phyloP scores from a whole-genome alignment of 2,888 invertebrate species.

The Hipparchia semele region DNA sequence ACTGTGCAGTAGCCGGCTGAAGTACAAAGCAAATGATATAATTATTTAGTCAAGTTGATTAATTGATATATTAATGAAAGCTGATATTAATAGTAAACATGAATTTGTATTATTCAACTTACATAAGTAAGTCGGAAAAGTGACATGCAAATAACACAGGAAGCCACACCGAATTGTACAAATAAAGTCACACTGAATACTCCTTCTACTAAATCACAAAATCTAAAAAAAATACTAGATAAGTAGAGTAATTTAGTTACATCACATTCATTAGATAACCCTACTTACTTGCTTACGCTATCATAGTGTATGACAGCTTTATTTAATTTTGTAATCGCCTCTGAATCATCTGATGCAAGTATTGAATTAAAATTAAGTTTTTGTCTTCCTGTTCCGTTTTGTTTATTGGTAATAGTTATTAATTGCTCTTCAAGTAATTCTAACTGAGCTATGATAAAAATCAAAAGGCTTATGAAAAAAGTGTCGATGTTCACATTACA shows the following conservation, averaged over 20 bases:
- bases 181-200: slow-evolving; percentile 59
- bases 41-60: too few species aligned
- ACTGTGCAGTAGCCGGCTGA: slow-evolving; percentile 57
- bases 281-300: slow-evolving; percentile 57
- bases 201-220: slow-evolving; percentile 55
- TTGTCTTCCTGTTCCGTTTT: background rate
- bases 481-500: slow-evolving; percentile 59
- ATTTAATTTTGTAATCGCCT: slow-evolving; percentile 47
- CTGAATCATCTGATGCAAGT: slow-evolving; percentile 34
- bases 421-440: slow-evolving; percentile 60
- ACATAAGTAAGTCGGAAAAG: slow-evolving; percentile 67
- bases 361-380: background rate
- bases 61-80: background rate
- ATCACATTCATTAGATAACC: background rate
- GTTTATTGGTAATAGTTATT: slow-evolving; percentile 47
- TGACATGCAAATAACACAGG: slow-evolving; percentile 63
- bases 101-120: slow-evolving; percentile 37
- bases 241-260: background rate
- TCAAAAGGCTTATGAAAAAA: slow-evolving; percentile 59
- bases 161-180: slow-evolving; percentile 60
- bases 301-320: slow-evolving; percentile 55
- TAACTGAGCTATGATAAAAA: slow-evolving; percentile 60
- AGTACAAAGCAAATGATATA: slow-evolving; percentile 34
- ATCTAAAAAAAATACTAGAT: slow-evolving; percentile 51
- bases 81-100: background rate